Base-by-base conservation (phyloP, 2,797 vertebrate genomes). In the Sebastes trivittatus region DNA sequence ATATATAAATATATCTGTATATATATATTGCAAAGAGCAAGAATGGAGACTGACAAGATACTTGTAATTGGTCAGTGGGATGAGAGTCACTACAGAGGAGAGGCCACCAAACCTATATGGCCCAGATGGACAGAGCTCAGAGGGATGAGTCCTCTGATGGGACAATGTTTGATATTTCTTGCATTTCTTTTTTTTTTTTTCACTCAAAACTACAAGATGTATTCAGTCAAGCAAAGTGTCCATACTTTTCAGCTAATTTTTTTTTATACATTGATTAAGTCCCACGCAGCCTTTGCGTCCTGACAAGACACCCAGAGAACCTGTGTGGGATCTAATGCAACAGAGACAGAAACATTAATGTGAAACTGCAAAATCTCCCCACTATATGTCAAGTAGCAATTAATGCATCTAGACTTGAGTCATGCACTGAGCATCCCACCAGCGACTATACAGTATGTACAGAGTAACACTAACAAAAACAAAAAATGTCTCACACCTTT, bases 371-470 rank as follows among this genome's bases (percentile, higher is more conserved):
- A 73, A 61, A 71, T 74, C 52, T 73, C 30, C 64, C 74, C 79
- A 81, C 84, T 72, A 62, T 72, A 64, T 77, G 34, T 76, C 82
- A 77, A 79, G 75, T 76, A 84, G 80, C 83, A 84, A 59, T 61
- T 22, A 70, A 73, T 82, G 83, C 86, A 83, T 76, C 58, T 58
- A 80, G 81, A 83, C 65, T 65, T 58, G 61, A 85, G 89, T 88
- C 78, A 22, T 83, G 90, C 91, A 92, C 92, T 91, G 87, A 87
- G 85, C 78, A 78, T 81, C 84, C 79, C 91, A 94, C 88, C 89
- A 86, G 90, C 87, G 73, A 89, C 76, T 81, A 55, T 59, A 70
- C 78, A 74, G 76, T 66, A 76, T 93, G 90, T 93, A 92, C 86
- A 92, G 86, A 90, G 65, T 55, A 87, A 93, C 90, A 94, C 89